Evolutionary conservation across 2,888 invertebrate species (phyloP), one percentile per base, ranked within the genome.

Genomic region (Cremastinae sp.): DNA sequence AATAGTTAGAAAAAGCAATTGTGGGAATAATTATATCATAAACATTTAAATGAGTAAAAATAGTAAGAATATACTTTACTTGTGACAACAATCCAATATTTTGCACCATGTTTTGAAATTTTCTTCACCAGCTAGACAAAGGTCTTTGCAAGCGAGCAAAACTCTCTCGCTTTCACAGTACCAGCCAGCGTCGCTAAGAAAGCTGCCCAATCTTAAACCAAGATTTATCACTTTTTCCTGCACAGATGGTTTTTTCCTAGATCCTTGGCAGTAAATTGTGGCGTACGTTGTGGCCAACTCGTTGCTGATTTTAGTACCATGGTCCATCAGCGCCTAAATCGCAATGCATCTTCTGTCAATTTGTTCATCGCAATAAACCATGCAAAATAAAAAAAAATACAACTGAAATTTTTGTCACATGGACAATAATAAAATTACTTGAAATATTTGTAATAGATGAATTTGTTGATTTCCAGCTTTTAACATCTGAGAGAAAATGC

Each of bases 111-210:
- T 92, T 77, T 92, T 90, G 0, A 91, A 90, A 69, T 91, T 92
- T 81, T 91, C 90, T 16, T 91, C 91, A 80, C 92, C 91, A 7
- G 88, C 86, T 75, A 91, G 90, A 87, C 95, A 94, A 64, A 96
- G 89, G 78, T 92, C 90, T 76, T 94, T 93, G 83, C 95, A 95
- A 8, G 93, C 91, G 45, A 92, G 89, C 80, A 97, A 90, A 65
- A 97, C 93, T 51, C 92, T 91, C 85, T 95, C 94, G 78, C 96
- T 95, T 86, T 96, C 95, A 78, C 91, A 91, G 88, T 95, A 95
- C 96, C 96, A 97, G 0, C 97, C 97, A 0, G 96, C 96, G 87
- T 97, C 97, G 86, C 94, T 95, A 2, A 97, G 92, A 90, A 98
- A 98, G 76, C 93, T 93, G 73, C 95, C 96, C 1, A 90, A 83